A percentile compares a stretch with the other conserved stretches of the same genome.
These are phyloP conservation scores for Hydrolagus colliei DNA, from an alignment of 2,797 vertebrate species.

Conservation along the genomic window DNA sequence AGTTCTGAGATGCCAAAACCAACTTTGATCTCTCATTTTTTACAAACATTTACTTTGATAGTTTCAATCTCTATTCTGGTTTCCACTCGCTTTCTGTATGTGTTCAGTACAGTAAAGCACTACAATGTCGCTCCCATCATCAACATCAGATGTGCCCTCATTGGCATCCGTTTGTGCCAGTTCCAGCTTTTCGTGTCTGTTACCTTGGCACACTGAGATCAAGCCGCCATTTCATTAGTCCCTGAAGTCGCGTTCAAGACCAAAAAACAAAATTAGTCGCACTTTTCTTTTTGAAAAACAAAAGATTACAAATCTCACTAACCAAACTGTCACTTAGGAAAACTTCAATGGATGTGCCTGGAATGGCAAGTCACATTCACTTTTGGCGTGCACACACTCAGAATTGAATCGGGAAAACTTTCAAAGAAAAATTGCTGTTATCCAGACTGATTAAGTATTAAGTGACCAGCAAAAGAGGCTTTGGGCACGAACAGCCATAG, in stretches of 20 bases:
- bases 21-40: conserved; percentile 30
- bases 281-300: not conserved
- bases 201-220: conserved; percentile 35
- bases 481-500: not conserved
- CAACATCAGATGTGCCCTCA: conserved; percentile 34
- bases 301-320: not conserved
- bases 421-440: not conserved
- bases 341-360: not conserved
- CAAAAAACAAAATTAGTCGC: not conserved
- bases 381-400: not conserved
- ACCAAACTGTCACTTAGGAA: not conserved
- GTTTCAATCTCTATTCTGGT: not conserved
- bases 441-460: not conserved
- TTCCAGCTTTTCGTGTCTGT: conserved; percentile 34
- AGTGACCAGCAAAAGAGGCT: not conserved
- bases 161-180: conserved; percentile 30
- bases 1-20: conserved; percentile 34
- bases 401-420: not conserved
- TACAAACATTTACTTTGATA: conserved; percentile 22
- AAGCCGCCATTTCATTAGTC: conserved; percentile 35
- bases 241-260: conserved; percentile 54
- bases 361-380: not conserved
- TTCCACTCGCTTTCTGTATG: not conserved
- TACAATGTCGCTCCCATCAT: conserved; percentile 34
- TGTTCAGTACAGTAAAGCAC: not conserved